Conservation (phyloP, 2,888 invertebrate genomes). For the Alentia gelatinosa region DNA sequence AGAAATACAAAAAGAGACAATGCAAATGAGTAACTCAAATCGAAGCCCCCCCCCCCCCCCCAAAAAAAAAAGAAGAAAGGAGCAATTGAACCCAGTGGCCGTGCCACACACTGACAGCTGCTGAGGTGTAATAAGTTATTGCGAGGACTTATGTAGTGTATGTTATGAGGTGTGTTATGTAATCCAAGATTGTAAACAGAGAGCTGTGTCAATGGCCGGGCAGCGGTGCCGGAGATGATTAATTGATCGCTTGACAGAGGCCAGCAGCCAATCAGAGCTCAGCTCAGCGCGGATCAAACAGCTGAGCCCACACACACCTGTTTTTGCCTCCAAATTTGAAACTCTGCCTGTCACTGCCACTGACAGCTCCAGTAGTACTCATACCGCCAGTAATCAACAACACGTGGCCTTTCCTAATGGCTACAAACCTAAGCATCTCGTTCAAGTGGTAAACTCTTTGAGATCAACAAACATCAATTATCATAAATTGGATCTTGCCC, state of each 20-base stretch:
- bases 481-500: neutral
- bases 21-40: too few relatives aligned
- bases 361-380: neutral
- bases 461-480: slow-evolving; percentile 42
- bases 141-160: too few relatives aligned
- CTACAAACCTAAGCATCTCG: neutral
- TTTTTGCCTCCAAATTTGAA: slow-evolving; percentile 76
- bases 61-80: too few relatives aligned
- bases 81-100: too few relatives aligned
- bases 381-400: neutral
- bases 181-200: slow-evolving; percentile 25
- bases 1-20: too few relatives aligned
- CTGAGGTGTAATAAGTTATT: too few relatives aligned
- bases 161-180: neutral
- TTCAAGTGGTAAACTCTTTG: neutral
- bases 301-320: slow-evolving; percentile 66
- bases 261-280: slow-evolving; percentile 69
- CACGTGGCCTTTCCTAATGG: neutral
- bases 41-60: too few relatives aligned
- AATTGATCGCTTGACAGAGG: slow-evolving; percentile 70
- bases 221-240: slow-evolving; percentile 62
- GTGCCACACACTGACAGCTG: too few relatives aligned
- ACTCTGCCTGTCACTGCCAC: slow-evolving; percentile 59
- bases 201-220: neutral
- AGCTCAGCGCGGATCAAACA: slow-evolving; percentile 67